A percentile compares a stretch with the other conserved stretches of the same genome.
Evolutionary conservation across 2,113 vertebrate genomes (phyloP).

Genomic region (Mustela nigripes): DNA sequence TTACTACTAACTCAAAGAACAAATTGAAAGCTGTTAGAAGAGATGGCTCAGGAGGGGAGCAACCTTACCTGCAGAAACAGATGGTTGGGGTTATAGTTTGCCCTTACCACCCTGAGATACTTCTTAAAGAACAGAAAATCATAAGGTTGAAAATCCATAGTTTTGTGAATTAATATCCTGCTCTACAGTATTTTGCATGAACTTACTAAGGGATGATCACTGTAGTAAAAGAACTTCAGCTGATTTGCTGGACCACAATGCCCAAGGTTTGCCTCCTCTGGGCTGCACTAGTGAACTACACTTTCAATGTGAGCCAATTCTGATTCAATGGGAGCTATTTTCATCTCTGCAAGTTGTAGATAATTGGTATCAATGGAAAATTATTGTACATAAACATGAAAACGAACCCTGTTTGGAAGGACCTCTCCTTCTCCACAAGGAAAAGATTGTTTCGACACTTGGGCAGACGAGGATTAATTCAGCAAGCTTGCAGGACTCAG

Average conservation of each 20-base stretch:
- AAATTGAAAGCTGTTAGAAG: slow-evolving; percentile 21
- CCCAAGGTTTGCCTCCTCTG: not conserved
- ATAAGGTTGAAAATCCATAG: not conserved
- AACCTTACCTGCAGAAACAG: not conserved
- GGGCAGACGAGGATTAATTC: not conserved
- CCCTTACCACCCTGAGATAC: not conserved
- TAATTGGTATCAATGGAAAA: not conserved
- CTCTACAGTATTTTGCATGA: slow-evolving; percentile 44
- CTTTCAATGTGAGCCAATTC: not conserved
- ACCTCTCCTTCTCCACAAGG: not conserved
- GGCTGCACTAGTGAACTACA: not conserved
- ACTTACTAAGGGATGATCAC: not conserved
- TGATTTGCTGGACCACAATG: accelerated
- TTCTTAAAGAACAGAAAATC: slow-evolving; percentile 2
- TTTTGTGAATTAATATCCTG: slow-evolving; percentile 50
- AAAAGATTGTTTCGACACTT: not conserved
- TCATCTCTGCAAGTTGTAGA: not conserved
- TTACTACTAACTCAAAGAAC: not conserved
- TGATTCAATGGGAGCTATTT: not conserved
- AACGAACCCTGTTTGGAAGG: not conserved
- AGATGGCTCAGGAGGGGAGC: not conserved
- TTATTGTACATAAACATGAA: not conserved
- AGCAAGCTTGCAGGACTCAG: not conserved
- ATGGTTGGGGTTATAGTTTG: not conserved
- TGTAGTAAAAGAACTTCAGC: not conserved